A percentile compares a stretch with the other conserved stretches of the same genome.
These are phyloP conservation scores for Tamandua tetradactyla DNA, from an alignment of 2,797 vertebrate genomes.

Conservation along the genomic window DNA sequence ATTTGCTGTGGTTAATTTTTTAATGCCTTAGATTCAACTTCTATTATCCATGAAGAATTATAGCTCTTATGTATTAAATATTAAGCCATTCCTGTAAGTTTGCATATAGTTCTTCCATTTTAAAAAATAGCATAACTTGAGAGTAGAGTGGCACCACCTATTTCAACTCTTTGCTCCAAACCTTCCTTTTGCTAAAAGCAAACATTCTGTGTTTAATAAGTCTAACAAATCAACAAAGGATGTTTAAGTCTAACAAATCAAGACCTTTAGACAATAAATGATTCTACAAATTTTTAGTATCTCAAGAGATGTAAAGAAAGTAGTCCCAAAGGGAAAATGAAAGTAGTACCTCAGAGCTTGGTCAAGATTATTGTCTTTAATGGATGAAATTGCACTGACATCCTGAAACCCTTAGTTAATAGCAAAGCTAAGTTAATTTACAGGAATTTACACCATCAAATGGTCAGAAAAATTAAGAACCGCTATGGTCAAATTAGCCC, in stretches of 20 bases:
- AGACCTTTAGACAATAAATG: conserved; percentile 73
- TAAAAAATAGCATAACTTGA: conserved; percentile 35
- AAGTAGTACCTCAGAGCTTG: conserved; percentile 73
- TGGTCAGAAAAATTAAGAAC: conserved; percentile 47
- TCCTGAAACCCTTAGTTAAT: conserved; percentile 71
- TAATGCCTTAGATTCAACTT: conserved; percentile 38
- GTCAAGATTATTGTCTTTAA: conserved; percentile 78
- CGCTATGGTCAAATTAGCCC: conserved; percentile 54
- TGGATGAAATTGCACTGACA: conserved; percentile 78
- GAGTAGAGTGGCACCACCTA: not conserved
- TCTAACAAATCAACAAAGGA: conserved; percentile 31
- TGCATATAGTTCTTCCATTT: conserved; percentile 3
- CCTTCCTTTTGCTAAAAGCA: conserved; percentile 35
- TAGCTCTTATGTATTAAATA: conserved; percentile 57
- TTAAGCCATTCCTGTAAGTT: conserved; percentile 42
- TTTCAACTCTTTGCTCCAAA: conserved; percentile 37
- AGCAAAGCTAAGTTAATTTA: conserved; percentile 79
- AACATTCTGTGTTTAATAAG: conserved; percentile 49
- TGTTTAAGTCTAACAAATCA: conserved; percentile 80
- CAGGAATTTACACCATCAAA: conserved; percentile 55
- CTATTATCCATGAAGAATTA: conserved; percentile 59
- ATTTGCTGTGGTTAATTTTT: conserved; percentile 73
- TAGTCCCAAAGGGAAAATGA: conserved; percentile 74
- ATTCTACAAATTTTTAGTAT: conserved; percentile 76
- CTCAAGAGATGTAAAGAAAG: conserved; percentile 71